Evolutionary conservation across 2,113 vertebrate genomes (phyloP).

Genomic region (Myocastor coypus): DNA sequence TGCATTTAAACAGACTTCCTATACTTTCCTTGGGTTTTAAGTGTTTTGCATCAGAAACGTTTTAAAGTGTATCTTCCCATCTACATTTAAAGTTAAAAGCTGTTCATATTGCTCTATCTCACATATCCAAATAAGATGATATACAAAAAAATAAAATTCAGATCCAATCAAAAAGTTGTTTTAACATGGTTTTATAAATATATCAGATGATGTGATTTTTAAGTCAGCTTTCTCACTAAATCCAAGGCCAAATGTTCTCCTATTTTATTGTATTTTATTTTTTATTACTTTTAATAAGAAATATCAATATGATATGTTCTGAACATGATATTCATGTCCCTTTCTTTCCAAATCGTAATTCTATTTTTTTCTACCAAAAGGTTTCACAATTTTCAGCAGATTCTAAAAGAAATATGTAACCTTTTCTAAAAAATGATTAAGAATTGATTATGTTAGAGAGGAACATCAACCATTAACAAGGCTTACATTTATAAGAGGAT

Average conservation of each 20-base stretch:
- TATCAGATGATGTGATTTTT: slow-evolving; percentile 7
- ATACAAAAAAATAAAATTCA: not conserved
- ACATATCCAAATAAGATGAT: not conserved
- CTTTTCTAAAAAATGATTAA: slow-evolving; percentile 36
- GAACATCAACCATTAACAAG: slow-evolving; percentile 68
- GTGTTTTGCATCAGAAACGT: not conserved
- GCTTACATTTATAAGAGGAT: slow-evolving; percentile 41
- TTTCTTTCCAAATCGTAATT: slow-evolving; percentile 7
- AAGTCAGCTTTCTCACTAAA: slow-evolving; percentile 27
- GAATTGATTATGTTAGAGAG: slow-evolving; percentile 70
- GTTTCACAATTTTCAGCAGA: slow-evolving; percentile 25
- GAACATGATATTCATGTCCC: not conserved
- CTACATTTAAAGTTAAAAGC: slow-evolving; percentile 15
- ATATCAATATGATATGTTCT: too few relatives aligned
- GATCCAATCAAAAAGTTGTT: slow-evolving; percentile 38
- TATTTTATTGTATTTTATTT: too few relatives aligned
- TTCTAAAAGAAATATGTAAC: slow-evolving; percentile 64
- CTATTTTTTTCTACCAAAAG: slow-evolving; percentile 35
- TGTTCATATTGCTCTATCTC: not conserved
- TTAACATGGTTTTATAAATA: slow-evolving; percentile 1
- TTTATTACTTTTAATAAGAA: too few relatives aligned
- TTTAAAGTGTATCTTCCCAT: slow-evolving; percentile 19
- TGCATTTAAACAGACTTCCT: not conserved
- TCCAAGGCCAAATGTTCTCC: slow-evolving; percentile 23
- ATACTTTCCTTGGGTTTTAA: not conserved